These are phyloP conservation scores for Cyrtodaria siliqua DNA, from an alignment of 2,888 invertebrate genomes.

Conservation along the genomic window DNA sequence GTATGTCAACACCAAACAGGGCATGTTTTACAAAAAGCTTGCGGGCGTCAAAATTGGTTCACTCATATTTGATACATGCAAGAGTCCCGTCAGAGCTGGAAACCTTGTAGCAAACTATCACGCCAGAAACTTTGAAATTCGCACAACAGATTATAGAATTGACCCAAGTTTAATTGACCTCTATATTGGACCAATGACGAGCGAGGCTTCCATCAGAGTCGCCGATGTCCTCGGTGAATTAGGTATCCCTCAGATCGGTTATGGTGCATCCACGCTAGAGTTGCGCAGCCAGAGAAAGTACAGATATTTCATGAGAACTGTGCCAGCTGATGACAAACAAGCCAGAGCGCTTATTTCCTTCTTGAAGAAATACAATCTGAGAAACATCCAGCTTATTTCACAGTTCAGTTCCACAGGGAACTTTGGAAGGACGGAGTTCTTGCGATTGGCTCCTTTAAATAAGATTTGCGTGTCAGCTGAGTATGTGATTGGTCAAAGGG, in stretches of 20 bases:
- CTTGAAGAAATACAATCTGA: slow-evolving; percentile 84
- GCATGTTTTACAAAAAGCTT: slow-evolving; percentile 75
- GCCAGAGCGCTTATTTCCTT: slow-evolving; percentile 84
- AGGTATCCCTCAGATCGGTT: slow-evolving; percentile 82
- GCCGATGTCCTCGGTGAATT: slow-evolving; percentile 79
- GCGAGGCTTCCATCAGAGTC: slow-evolving; percentile 76
- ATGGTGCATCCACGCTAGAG: slow-evolving; percentile 79
- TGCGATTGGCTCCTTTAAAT: slow-evolving; percentile 77
- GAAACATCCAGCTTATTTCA: slow-evolving; percentile 85
- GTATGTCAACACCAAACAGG: slow-evolving; percentile 77
- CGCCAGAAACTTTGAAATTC: slow-evolving; percentile 73
- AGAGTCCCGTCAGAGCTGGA: slow-evolving; percentile 79
- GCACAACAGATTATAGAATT: slow-evolving; percentile 51
- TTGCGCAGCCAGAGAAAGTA: slow-evolving; percentile 74
- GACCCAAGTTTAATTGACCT: slow-evolving; percentile 72
- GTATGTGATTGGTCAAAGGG: slow-evolving; percentile 70
- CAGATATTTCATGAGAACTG: slow-evolving; percentile 80
- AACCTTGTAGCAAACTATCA: slow-evolving; percentile 83
- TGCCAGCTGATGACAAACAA: slow-evolving; percentile 83
- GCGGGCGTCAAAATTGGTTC: slow-evolving; percentile 77
- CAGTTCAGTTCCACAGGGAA: slow-evolving; percentile 78
- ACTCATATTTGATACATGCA: slow-evolving; percentile 80
- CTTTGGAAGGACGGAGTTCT: slow-evolving; percentile 76
- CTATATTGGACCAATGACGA: slow-evolving; percentile 80
- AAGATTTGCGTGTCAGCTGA: slow-evolving; percentile 80